phyloP scores from a whole-genome alignment of 2,797 vertebrate genomes.

The Chelmon rostratus region DNA sequence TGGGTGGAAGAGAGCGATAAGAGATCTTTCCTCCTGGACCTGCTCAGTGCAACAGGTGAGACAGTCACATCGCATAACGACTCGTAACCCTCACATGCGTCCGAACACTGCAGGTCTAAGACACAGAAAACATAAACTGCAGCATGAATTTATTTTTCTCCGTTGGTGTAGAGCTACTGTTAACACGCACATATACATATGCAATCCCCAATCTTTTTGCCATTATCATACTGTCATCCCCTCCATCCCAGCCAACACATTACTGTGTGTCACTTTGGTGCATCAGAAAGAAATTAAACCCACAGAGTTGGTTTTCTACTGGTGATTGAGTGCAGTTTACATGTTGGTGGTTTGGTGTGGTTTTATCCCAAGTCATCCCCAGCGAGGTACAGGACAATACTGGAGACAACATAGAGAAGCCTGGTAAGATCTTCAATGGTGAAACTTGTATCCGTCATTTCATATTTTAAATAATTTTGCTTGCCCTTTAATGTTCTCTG shows the following conservation, averaged over 20 bases:
- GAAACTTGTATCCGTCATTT: constrained; percentile 66
- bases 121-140: background rate
- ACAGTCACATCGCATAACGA: background rate
- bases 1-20: constrained; percentile 97
- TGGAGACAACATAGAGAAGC: constrained; percentile 87
- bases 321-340: constrained; percentile 61
- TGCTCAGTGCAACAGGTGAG: constrained; percentile 94
- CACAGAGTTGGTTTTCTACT: constrained; percentile 45
- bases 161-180: background rate
- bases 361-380: constrained; percentile 89
- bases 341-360: constrained; percentile 84
- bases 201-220: too few species aligned
- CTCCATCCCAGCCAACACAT: constrained; percentile 41
- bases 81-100: background rate
- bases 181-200: background rate
- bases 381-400: constrained; percentile 87
- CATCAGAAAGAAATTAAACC: constrained; percentile 30
- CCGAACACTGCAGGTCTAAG: background rate
- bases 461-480: constrained; percentile 68
- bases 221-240: background rate
- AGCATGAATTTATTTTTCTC: background rate
- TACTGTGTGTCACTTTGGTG: constrained; percentile 34
- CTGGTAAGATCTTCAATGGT: constrained; percentile 81
- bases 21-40: constrained; percentile 94
- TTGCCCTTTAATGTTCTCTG: constrained; percentile 54